Percentiles rank a stretch among this genome's conserved stretches.
phyloP scores from a whole-genome alignment of 92 coral and sea anemone species.

The Porites lobata region DNA sequence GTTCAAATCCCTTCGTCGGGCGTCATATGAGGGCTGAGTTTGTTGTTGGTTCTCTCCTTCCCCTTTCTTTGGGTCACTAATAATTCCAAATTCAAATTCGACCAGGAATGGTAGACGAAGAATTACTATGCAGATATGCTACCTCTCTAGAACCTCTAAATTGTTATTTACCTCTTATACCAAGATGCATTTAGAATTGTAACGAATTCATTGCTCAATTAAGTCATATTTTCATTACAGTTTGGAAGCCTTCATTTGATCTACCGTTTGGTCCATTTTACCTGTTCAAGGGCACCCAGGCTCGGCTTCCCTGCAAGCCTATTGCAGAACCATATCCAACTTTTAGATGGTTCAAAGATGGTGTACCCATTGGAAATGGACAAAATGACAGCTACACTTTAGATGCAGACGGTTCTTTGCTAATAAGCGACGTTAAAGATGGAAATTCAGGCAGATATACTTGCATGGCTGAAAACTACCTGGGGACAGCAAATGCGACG shows the following conservation, averaged over 20 bases:
- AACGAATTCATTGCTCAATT: background rate
- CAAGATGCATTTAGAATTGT: background rate
- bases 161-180: too few relatives aligned
- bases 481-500: constrained; percentile 57
- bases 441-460: constrained; percentile 73
- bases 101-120: too few relatives aligned
- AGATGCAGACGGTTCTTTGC: constrained; percentile 36
- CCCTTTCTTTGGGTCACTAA: too few relatives aligned
- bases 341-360: constrained; percentile 49
- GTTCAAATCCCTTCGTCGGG: too few relatives aligned
- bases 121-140: too few relatives aligned
- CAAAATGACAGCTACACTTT: constrained; percentile 44
- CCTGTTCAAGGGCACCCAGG: constrained; percentile 74
- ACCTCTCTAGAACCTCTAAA: too few relatives aligned
- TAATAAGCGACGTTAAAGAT: constrained; percentile 49
- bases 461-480: constrained; percentile 70
- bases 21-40: too few relatives aligned
- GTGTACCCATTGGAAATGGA: constrained; percentile 9
- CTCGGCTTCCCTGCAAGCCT: constrained; percentile 74
- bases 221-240: constrained; percentile 34
- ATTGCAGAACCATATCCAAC: constrained; percentile 79
- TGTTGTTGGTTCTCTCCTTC: too few relatives aligned
- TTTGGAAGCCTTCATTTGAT: constrained; percentile 74
- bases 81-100: too few relatives aligned
- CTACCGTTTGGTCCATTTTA: constrained; percentile 74